Base-by-base conservation (phyloP, 2,113 vertebrate species). In the Pholis gunnellus region DNA sequence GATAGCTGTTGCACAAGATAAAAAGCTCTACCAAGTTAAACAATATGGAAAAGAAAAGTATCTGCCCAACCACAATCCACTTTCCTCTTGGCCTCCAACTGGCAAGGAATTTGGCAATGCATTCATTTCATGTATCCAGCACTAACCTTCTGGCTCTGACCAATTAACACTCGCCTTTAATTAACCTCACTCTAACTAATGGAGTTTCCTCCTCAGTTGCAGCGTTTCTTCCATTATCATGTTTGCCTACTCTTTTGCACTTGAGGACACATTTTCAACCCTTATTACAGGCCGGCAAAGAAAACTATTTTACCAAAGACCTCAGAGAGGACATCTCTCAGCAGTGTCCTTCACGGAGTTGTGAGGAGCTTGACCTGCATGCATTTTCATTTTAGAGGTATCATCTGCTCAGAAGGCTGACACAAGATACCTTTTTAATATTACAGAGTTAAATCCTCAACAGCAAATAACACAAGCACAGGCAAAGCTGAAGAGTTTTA, bases 201-300 rank as follows among this genome's bases (percentile, higher is more conserved):
- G 34, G 27, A 71, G 66, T 75, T 67, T 72, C 4, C 66, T 79
- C 38, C 29, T 67, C 48, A 34, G 22, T 40, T 73, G 17, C 70
- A 77, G 75, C 10, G 69, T 71, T 79, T 75, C 48, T 74, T 54
- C 83, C 70, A 87, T 85, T 88, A 85, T 83, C 52, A 34, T 64
- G 63, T 87, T 86, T 89, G 84, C 69, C 40, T 63, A 65, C 34
- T 48, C 59, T 27, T 75, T 79, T 78, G 71, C 72, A 85, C 81
- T 46, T 57, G 65, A 75, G 61, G 44, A 78, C 56, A 71, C 20
- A 64, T 57, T 66, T 68, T 72, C 38, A 63, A 17, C 44, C 31
- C 63, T 85, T 88, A 93, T 90, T 88, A 90, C 54, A 81, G 52
- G 42, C 42, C 42, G 18, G 56, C 27, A 86, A 89, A 82, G n/a